phyloP scores from a whole-genome alignment of 2,113 vertebrate genomes.

The Oophaga pumilio region DNA sequence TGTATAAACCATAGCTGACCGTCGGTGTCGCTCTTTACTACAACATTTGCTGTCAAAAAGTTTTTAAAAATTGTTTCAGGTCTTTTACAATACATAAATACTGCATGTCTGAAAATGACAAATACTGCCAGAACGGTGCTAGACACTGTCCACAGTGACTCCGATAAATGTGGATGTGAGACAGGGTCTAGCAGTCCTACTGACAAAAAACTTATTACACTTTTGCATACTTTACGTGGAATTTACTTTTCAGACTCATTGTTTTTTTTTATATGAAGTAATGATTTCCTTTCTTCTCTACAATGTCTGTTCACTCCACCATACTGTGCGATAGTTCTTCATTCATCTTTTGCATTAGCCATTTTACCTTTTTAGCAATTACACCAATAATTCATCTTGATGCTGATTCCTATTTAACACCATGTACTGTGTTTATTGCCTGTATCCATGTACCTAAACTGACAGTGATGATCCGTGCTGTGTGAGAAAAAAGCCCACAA shows the following conservation, averaged over 20 bases:
- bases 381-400: neutral
- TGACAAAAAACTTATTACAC: neutral
- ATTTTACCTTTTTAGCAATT: neutral
- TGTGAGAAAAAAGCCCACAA: neutral
- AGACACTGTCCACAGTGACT: too few relatives aligned
- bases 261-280: neutral
- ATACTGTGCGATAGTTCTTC: neutral
- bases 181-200: too few relatives aligned
- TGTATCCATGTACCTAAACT: neutral
- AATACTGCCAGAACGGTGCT: too few relatives aligned
- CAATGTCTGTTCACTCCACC: too few relatives aligned
- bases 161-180: too few relatives aligned
- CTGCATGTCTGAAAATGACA: too few relatives aligned
- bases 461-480: constrained; percentile 2
- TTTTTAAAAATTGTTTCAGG: too few relatives aligned
- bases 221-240: neutral
- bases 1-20: too few relatives aligned
- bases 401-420: neutral
- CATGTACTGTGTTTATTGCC: neutral
- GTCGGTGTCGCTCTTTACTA: too few relatives aligned
- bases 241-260: neutral
- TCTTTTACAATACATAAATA: too few relatives aligned
- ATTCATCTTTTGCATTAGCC: neutral
- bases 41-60: too few relatives aligned
- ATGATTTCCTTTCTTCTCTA: neutral